phyloP scores from a whole-genome alignment of 2,797 vertebrate species.

The Phalloptychus januarius region DNA sequence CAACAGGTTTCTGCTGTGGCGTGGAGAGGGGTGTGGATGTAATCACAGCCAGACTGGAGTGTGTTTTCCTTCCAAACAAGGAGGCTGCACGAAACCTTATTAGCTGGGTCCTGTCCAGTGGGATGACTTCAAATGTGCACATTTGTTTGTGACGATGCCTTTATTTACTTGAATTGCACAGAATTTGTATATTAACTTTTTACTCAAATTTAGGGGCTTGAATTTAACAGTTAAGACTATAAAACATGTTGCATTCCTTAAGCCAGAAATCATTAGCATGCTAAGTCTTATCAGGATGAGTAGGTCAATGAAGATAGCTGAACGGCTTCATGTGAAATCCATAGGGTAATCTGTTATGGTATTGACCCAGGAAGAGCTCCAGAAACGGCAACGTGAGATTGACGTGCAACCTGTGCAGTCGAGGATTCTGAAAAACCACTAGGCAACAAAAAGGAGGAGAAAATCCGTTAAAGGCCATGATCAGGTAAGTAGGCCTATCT shows the following conservation, averaged over 20 bases:
- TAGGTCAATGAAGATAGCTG: not conserved
- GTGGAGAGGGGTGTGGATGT: constrained; percentile 36
- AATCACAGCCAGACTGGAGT: not conserved
- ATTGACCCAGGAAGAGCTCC: not conserved
- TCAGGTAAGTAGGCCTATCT: no score
- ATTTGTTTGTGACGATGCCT: not conserved
- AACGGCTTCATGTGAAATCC: constrained; percentile 9
- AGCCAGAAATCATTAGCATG: not conserved
- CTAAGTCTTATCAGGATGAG: constrained; percentile 6
- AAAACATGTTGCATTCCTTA: not conserved
- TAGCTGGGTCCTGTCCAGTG: not conserved
- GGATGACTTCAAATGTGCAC: not conserved
- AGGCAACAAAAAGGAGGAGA: not conserved
- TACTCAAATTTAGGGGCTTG: not conserved
- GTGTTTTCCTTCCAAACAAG: not conserved
- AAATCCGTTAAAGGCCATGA: not conserved
- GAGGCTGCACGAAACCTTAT: not conserved
- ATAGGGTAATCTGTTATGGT: not conserved
- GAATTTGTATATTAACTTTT: not conserved
- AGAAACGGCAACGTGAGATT: not conserved
- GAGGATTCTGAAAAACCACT: not conserved
- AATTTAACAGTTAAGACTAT: not conserved
- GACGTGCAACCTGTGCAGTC: not conserved
- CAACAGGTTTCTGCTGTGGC: constrained; percentile 21
- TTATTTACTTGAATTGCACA: not conserved